A percentile compares a stretch with the other conserved stretches of the same genome.
phyloP scores from a whole-genome alignment of 2,113 vertebrate species.

The Ifrita kowaldi region DNA sequence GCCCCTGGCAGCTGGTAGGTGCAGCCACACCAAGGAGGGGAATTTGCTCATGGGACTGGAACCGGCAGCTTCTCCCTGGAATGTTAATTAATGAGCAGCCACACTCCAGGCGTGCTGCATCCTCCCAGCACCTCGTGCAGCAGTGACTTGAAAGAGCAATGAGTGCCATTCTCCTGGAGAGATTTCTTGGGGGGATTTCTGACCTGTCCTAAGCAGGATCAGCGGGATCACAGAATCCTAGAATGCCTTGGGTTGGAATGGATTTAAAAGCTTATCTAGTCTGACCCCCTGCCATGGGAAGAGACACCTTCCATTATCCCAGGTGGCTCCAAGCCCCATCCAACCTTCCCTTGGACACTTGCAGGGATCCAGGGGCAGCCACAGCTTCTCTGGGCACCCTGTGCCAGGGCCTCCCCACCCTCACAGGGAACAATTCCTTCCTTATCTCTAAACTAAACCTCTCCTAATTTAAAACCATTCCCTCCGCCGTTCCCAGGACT shows the following conservation, averaged over 20 bases:
- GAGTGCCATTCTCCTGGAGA: neutral
- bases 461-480: neutral
- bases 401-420: fast-evolving
- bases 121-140: neutral
- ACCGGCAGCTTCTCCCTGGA: neutral
- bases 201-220: neutral
- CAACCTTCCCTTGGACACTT: neutral
- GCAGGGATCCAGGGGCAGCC: neutral
- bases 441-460: neutral
- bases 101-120: fast-evolving
- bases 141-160: fast-evolving
- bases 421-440: neutral
- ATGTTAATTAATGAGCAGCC: neutral
- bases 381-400: neutral
- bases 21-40: neutral
- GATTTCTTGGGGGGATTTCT: neutral
- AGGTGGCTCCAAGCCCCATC: fast-evolving
- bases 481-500: neutral
- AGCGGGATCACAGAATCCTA: neutral
- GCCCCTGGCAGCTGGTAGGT: neutral
- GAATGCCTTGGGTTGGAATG: neutral
- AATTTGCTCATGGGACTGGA: neutral
- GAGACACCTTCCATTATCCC: fast-evolving
- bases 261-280: neutral
- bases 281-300: neutral